phyloP scores from a whole-genome alignment of 1,140 invertebrate species.

The Philotrypesis tridentata region DNA sequence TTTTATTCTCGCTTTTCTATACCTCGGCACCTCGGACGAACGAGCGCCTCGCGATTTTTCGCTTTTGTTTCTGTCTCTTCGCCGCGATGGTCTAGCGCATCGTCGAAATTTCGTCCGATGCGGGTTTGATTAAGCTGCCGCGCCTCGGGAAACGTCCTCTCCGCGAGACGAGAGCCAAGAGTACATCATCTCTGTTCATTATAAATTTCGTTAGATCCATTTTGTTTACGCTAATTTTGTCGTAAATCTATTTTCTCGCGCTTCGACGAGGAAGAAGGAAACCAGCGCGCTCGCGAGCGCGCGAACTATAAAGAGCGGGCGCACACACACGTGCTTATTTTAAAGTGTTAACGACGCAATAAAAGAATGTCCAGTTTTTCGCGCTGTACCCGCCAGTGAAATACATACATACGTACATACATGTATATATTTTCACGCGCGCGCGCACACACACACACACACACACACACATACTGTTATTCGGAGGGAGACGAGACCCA shows the following conservation, averaged over 20 bases:
- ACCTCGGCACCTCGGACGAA: not conserved
- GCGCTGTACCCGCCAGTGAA: not conserved
- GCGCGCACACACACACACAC: too few relatives aligned
- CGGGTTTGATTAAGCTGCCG: not conserved
- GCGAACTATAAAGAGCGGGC: not conserved
- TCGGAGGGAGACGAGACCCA: too few relatives aligned
- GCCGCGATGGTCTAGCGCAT: too few relatives aligned
- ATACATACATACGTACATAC: not conserved
- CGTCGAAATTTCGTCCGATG: not conserved
- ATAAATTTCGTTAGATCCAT: conserved; percentile 5
- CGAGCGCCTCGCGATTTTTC: not conserved
- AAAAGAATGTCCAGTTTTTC: conserved; percentile 14
- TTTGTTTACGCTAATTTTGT: conserved; percentile 30
- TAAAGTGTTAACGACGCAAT: conserved; percentile 25
- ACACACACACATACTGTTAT: too few relatives aligned
- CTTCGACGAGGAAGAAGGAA: conserved; percentile 16
- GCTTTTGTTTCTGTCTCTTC: not conserved
- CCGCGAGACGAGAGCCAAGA: not conserved
- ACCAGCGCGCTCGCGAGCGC: not conserved
- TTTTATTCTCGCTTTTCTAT: not conserved
- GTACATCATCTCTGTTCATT: conserved; percentile 8
- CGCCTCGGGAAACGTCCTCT: not conserved
- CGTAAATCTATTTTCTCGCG: conserved; percentile 42
- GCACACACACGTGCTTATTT: conserved; percentile 32
- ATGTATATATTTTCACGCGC: not conserved